These are phyloP conservation scores for Pica pica DNA, from an alignment of 2,113 vertebrate species.

Conservation along the genomic window DNA sequence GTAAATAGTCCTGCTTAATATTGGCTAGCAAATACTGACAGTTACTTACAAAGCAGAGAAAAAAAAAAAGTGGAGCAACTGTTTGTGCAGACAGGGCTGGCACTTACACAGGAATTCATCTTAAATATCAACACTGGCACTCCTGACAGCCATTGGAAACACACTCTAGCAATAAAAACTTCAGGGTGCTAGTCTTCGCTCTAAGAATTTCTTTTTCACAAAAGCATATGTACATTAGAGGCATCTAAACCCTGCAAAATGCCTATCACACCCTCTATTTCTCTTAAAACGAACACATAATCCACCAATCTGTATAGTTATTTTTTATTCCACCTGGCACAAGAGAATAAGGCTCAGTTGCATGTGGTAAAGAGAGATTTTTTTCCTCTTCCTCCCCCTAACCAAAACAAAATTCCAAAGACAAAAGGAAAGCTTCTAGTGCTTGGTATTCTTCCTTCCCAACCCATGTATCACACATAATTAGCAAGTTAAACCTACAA, in stretches of 20 bases:
- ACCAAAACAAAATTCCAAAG: constrained; percentile 36
- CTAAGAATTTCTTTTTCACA: background rate
- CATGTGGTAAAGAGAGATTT: background rate
- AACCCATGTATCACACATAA: constrained; percentile 39
- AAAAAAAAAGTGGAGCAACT: background rate
- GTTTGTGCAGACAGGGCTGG: background rate
- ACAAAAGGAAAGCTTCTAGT: constrained; percentile 15
- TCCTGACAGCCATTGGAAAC: background rate
- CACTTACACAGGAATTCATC: background rate
- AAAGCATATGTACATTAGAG: background rate
- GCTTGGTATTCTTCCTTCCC: constrained; percentile 31
- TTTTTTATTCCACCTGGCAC: constrained; percentile 9
- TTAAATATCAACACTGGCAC: background rate
- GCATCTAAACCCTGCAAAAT: background rate
- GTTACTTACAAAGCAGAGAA: background rate
- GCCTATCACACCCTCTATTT: background rate
- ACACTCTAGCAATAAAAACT: background rate
- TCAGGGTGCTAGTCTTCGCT: background rate
- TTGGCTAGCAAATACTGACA: background rate
- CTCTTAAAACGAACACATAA: background rate
- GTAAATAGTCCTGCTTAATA: constrained; percentile 26
- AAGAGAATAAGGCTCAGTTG: background rate
- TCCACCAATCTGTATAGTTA: background rate
- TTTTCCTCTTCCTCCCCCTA: background rate
- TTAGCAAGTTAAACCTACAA: constrained; percentile 60